Conservation (phyloP, 2,113 vertebrate species). For the Rana temporaria region DNA sequence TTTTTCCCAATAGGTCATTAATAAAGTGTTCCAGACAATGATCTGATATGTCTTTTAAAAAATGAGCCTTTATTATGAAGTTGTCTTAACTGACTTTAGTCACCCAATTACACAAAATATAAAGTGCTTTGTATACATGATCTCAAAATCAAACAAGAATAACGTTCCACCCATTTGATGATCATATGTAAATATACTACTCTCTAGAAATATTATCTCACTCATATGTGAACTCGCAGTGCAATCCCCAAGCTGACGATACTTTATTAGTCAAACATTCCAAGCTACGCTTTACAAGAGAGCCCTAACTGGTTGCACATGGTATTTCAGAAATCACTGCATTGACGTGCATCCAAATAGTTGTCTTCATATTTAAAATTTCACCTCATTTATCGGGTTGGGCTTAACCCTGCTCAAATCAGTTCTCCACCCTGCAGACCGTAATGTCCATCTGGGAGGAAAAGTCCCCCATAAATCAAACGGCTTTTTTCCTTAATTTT, state of each 20-base stretch:
- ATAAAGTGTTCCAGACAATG: conserved; percentile 24
- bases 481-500: background rate
- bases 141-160: background rate
- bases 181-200: conserved; percentile 26
- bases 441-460: background rate
- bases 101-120: conserved; percentile 24
- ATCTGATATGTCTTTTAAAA: conserved; percentile 30
- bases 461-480: conserved; percentile 53
- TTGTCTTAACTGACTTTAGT: background rate
- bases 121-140: background rate
- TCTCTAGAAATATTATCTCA: conserved; percentile 55
- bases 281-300: conserved; percentile 66
- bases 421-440: conserved; percentile 49
- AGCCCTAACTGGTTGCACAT: conserved; percentile 70
- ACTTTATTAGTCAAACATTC: conserved; percentile 74
- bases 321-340: conserved; percentile 61
- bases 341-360: conserved; percentile 68
- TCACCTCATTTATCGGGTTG: conserved; percentile 62
- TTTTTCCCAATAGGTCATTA: conserved; percentile 36
- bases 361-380: conserved; percentile 69
- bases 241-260: conserved; percentile 71
- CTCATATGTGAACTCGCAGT: conserved; percentile 73
- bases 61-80: conserved; percentile 9
- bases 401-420: conserved; percentile 68
- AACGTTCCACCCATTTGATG: conserved; percentile 35